Evolutionary conservation across 2,797 vertebrate genomes (phyloP).

Genomic region (Tympanoctomys barrerae): DNA sequence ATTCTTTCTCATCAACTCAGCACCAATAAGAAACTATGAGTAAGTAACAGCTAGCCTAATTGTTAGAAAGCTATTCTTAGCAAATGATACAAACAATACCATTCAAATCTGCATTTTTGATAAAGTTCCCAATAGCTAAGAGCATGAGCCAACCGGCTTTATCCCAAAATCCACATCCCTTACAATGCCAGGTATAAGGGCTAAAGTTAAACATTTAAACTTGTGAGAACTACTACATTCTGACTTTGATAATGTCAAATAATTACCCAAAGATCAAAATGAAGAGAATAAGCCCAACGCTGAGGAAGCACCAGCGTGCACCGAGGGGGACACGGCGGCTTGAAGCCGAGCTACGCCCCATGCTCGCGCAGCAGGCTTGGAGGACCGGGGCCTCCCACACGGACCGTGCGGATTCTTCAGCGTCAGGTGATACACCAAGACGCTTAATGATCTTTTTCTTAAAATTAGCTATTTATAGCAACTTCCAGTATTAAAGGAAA

Average conservation of each 20-base stretch:
- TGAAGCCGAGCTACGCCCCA: background rate
- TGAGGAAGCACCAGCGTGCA: background rate
- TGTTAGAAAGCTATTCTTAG: slow-evolving; percentile 21
- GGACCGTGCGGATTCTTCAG: background rate
- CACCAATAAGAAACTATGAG: background rate
- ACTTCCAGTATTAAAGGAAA: background rate
- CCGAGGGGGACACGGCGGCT: background rate
- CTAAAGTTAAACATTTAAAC: background rate
- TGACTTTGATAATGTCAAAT: slow-evolving; percentile 30
- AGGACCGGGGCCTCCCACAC: background rate
- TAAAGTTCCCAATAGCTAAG: background rate
- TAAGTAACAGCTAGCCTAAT: slow-evolving; percentile 4
- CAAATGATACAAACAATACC: slow-evolving; percentile 20
- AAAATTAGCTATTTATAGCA: slow-evolving; percentile 5
- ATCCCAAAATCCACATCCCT: background rate
- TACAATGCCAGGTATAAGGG: background rate
- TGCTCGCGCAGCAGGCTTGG: background rate
- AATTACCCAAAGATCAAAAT: slow-evolving; percentile 37
- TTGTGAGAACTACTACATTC: slow-evolving; percentile 29
- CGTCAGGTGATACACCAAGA: background rate
- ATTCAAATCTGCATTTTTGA: background rate
- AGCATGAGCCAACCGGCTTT: background rate
- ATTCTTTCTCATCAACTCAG: background rate
- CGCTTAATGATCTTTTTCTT: background rate
- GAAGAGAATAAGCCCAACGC: slow-evolving; percentile 6